phyloP scores from a whole-genome alignment of 1,140 invertebrate species.

The Ceratina calcarata region DNA sequence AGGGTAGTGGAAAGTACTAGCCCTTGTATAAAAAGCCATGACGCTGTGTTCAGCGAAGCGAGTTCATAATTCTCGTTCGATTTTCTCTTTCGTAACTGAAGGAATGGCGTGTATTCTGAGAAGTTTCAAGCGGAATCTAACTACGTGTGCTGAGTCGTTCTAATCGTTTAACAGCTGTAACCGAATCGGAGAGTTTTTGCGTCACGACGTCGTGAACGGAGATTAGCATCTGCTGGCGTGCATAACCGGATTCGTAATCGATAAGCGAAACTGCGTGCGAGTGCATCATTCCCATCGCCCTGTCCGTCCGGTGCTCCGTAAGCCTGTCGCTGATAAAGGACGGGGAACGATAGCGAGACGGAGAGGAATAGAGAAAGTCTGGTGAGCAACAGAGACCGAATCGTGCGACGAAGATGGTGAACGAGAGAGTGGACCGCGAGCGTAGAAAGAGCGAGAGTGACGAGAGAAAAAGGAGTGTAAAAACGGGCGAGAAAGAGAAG shows the following conservation, averaged over 20 bases:
- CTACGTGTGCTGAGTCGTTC: no score
- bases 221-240: background rate
- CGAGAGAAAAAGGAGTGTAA: background rate
- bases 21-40: no score
- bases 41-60: no score
- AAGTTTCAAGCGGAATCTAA: no score
- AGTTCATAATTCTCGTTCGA: no score
- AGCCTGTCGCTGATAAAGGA: conserved; percentile 7
- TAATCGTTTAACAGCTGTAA: no score
- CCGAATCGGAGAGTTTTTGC: no score
- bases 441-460: background rate
- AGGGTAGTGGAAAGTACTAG: no score
- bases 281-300: conserved; percentile 40
- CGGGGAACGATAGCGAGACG: background rate
- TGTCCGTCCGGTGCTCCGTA: background rate
- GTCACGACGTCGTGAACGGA: background rate
- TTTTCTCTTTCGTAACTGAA: no score
- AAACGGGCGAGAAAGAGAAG: background rate
- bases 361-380: background rate
- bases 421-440: conserved; percentile 10
- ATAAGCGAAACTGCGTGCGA: background rate
- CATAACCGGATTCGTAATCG: background rate
- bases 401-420: background rate
- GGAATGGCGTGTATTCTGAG: no score
- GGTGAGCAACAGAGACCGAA: background rate